A percentile compares a stretch with the other conserved stretches of the same genome.
Conservation (phyloP, 1,140 invertebrate genomes). For the Ephestia elutella region DNA sequence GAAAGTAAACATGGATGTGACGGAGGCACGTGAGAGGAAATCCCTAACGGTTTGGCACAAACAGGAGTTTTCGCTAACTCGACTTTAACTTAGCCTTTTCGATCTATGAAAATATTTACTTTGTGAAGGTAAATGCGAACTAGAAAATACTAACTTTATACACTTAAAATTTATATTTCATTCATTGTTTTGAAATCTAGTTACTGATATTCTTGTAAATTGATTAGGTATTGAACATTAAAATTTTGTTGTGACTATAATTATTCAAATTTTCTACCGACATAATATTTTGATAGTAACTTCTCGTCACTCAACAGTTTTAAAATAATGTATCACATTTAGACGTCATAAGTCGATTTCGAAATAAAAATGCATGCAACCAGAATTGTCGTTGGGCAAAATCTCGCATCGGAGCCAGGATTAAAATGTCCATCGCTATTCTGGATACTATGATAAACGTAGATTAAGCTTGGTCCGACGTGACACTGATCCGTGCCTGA, state of each 20-base stretch:
- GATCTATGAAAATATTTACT: background rate
- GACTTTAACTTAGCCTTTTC: background rate
- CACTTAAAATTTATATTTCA: too few species aligned
- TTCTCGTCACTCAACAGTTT: too few species aligned
- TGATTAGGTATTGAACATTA: too few species aligned
- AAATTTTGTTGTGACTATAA: too few species aligned
- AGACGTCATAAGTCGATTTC: background rate
- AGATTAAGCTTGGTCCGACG: constrained; percentile 34
- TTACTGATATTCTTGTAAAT: too few species aligned
- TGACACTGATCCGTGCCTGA: constrained; percentile 21
- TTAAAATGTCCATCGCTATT: constrained; percentile 36
- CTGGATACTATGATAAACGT: constrained; percentile 35
- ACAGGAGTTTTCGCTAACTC: constrained; percentile 5
- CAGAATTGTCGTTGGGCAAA: constrained; percentile 10
- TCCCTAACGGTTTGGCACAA: constrained; percentile 11
- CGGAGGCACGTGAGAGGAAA: constrained; percentile 14
- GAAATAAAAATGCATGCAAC: background rate
- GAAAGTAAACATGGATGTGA: constrained; percentile 13
- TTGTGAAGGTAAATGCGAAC: too few species aligned
- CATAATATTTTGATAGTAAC: too few species aligned
- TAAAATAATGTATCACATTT: too few species aligned
- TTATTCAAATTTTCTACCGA: too few species aligned
- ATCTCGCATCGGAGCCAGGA: constrained; percentile 21
- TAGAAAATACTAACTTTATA: too few species aligned
- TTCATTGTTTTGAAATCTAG: too few species aligned